phyloP scores from a whole-genome alignment of 2,797 vertebrate genomes.

The Cynodonichthys magdalenae region DNA sequence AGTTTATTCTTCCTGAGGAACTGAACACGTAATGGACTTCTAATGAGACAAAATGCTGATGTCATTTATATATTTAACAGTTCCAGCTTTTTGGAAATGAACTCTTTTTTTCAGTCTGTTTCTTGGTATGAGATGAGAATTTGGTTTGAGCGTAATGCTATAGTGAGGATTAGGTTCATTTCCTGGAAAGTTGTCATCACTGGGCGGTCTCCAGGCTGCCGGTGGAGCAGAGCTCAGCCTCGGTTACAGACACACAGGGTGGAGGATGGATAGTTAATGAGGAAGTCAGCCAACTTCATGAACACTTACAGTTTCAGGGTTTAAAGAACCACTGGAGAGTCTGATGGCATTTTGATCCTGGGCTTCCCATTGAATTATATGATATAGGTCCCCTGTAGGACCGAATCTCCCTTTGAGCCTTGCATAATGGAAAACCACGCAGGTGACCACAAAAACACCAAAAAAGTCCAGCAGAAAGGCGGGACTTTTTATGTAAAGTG shows the following conservation, averaged over 20 bases:
- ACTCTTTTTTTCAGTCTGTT: not conserved
- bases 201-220: constrained; percentile 16
- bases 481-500: no score
- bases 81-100: not conserved
- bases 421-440: not conserved
- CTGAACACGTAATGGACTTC: not conserved
- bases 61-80: not conserved
- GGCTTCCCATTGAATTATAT: no score
- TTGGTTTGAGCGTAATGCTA: not conserved
- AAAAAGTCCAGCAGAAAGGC: no score
- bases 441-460: no score
- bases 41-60: not conserved
- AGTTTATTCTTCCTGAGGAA: not conserved
- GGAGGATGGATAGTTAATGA: not conserved
- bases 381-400: not conserved
- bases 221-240: not conserved
- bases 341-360: no score
- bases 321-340: not conserved
- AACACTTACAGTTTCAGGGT: not conserved
- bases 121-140: not conserved
- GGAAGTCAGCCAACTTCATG: not conserved
- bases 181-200: not conserved
- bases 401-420: not conserved
- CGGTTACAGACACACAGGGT: not conserved
- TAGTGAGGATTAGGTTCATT: not conserved